Conservation (phyloP, 2,888 invertebrate species). For the Rhagium mordax region DNA sequence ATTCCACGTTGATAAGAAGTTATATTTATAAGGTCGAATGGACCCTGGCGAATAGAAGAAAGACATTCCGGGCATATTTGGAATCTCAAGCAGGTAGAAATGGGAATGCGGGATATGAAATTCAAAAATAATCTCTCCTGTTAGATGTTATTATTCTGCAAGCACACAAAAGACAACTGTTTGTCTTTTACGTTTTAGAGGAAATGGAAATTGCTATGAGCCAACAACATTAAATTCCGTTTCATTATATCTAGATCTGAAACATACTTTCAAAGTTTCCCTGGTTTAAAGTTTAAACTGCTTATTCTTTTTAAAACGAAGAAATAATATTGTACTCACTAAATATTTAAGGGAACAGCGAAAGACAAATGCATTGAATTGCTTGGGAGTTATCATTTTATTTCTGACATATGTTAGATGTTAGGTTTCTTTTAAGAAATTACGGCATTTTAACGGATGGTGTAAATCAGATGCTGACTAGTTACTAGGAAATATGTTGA, state of each 20-base stretch:
- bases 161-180: slow-evolving; percentile 52
- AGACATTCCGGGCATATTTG: slow-evolving; percentile 50
- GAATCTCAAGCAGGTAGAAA: slow-evolving; percentile 56
- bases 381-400: too few relatives aligned
- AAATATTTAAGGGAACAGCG: not conserved
- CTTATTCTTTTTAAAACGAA: not conserved
- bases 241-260: slow-evolving; percentile 30
- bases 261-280: slow-evolving; percentile 9
- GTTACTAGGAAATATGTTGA: too few relatives aligned
- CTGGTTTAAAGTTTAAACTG: not conserved
- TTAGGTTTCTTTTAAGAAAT: too few relatives aligned
- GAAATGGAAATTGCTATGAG: slow-evolving; percentile 32
- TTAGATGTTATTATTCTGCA: slow-evolving; percentile 50
- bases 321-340: not conserved
- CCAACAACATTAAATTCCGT: slow-evolving; percentile 34
- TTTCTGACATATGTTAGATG: too few relatives aligned
- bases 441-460: too few relatives aligned
- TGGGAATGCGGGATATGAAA: slow-evolving; percentile 55
- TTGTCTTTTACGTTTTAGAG: slow-evolving; percentile 30
- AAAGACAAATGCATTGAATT: too few relatives aligned
- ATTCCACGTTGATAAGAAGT: slow-evolving; percentile 49
- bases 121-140: slow-evolving; percentile 54
- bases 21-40: slow-evolving; percentile 48
- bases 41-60: slow-evolving; percentile 49
- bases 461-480: too few relatives aligned